A percentile compares a stretch with the other conserved stretches of the same genome.
phyloP scores from a whole-genome alignment of 2,113 vertebrate genomes.

The Clarias macrocephalus region DNA sequence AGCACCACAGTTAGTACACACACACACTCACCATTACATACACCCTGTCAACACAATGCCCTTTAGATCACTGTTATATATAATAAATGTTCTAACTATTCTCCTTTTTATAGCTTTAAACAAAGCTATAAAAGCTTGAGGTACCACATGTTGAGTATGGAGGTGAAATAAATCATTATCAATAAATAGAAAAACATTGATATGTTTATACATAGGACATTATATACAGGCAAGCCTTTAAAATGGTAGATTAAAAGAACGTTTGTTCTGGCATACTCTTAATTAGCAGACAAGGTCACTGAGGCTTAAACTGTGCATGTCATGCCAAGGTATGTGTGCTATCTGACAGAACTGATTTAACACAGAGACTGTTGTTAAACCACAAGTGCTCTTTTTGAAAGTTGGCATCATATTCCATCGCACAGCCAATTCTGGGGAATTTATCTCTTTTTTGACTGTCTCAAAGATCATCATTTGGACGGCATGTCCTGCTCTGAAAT shows the following conservation, averaged over 20 bases:
- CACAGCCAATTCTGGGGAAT: constrained; percentile 46
- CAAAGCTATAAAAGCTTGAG: no score
- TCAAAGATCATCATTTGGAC: constrained; percentile 52
- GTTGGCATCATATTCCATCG: constrained; percentile 49
- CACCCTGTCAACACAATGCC: not conserved
- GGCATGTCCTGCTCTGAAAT: constrained; percentile 50
- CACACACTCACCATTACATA: not conserved
- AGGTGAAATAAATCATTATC: not conserved
- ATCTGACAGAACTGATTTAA: constrained; percentile 2
- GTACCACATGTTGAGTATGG: not conserved
- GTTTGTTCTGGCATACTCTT: not conserved
- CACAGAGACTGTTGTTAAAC: constrained; percentile 24
- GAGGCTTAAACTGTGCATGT: not conserved
- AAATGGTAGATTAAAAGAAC: not conserved
- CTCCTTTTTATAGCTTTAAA: not conserved
- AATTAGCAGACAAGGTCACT: not conserved
- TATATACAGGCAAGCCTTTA: not conserved
- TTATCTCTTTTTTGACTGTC: constrained; percentile 51
- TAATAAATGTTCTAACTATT: not conserved
- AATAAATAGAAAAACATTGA: not conserved
- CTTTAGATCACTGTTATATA: not conserved
- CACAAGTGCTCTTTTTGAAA: constrained; percentile 45
- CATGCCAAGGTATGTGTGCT: constrained; percentile 1
- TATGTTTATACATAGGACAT: not conserved
- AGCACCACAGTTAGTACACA: not conserved